Evolutionary conservation across 1,140 invertebrate species (phyloP), one percentile per base, ranked within the genome.

Genomic region (Aphelenchoides besseyi): DNA sequence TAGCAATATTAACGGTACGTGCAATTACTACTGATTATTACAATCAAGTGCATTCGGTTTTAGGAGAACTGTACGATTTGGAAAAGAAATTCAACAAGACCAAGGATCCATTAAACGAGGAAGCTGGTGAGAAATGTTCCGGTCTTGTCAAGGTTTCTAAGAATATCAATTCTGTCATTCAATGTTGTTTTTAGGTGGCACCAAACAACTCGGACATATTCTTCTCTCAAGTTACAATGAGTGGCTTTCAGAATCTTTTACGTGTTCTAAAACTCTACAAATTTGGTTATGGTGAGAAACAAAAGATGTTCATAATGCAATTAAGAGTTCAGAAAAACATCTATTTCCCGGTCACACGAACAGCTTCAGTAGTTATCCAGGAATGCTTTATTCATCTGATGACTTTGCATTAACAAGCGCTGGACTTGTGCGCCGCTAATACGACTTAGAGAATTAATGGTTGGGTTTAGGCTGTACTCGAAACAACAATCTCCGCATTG

Each of bases 221-320:
- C 72, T 85, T 90, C 41, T 87, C 89, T 18, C 90, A 92, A 82
- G 90, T 89, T 68, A 90, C 91, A 0, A 90, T 90, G 86, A 88
- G 86, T 77, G 90, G 89, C 68, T 95, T 92, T 80, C 88, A 89
- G 28, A 90, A 89, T 75, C 95, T 97, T 93, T 86, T 94, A 59
- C 88, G 92, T 74, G 89, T 96, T 18, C 87, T 94, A 78, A 97
- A 97, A 85, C 90, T 90, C 70, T 96, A 96, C 86, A 91, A 91
- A 77, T 90, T 95, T 68, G 89, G 89, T 72, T 93, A 90, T 79
- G 81, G 84, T 85, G 69, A 73, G 71, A 66, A 1, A 28, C 30
- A 53, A 66, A 66, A 36, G 12, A 29, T 23, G 30, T n/a, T n/a
- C n/a, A n/a, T n/a, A n/a, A n/a, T n/a, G n/a, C n/a, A n/a, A n/a